Evolutionary conservation across 2,888 invertebrate species (phyloP).

Genomic region (Hymenopus coronatus): DNA sequence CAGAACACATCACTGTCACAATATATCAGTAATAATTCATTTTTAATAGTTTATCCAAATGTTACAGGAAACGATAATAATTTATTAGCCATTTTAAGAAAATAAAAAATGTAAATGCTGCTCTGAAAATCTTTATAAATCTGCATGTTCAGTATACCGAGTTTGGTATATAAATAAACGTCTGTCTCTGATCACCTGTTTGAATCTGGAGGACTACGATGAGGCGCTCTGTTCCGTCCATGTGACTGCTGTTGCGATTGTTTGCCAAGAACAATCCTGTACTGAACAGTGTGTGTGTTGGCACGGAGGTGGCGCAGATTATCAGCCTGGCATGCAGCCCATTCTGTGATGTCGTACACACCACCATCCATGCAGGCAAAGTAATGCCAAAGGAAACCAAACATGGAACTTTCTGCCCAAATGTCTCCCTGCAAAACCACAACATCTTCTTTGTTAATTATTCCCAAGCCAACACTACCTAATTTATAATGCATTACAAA

Average conservation of each 20-base stretch:
- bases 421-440: slow-evolving; percentile 73
- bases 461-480: too few relatives aligned
- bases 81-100: too few relatives aligned
- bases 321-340: slow-evolving; percentile 91
- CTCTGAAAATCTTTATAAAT: too few relatives aligned
- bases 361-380: slow-evolving; percentile 95
- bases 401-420: slow-evolving; percentile 89
- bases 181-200: slow-evolving; percentile 1
- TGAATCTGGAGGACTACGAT: background rate
- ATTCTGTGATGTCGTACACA: slow-evolving; percentile 94
- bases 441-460: too few relatives aligned
- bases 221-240: background rate
- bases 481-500: too few relatives aligned
- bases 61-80: too few relatives aligned
- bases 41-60: too few relatives aligned
- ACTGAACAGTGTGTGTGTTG: slow-evolving; percentile 88
- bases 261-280: slow-evolving; percentile 76
- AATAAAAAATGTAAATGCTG: too few relatives aligned
- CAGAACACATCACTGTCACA: too few relatives aligned
- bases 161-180: too few relatives aligned
- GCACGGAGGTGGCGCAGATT: slow-evolving; percentile 79
- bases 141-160: too few relatives aligned
- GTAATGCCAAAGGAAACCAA: slow-evolving; percentile 91
- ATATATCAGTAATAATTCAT: too few relatives aligned
- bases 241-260: slow-evolving; percentile 48